Evolutionary conservation across 2,797 vertebrate genomes (phyloP), one percentile per base, ranked within the genome.

Genomic region (Anas bernieri): DNA sequence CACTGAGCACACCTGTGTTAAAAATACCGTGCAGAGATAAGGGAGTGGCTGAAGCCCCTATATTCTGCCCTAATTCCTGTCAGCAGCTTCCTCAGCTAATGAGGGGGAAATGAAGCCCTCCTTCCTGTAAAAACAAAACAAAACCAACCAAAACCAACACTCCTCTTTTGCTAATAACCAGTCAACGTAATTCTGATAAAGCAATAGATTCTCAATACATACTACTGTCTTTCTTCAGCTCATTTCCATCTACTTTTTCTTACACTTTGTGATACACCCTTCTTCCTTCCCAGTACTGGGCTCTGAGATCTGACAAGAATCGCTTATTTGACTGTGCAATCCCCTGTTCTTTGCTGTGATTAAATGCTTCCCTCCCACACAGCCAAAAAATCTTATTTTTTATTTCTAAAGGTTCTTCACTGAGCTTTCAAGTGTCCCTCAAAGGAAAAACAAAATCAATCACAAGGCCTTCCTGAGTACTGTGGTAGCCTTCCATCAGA

Each of bases 151-250:
- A 50, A 50, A 50, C 8, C 6, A 21, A 0, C 91, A 77, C 79
- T 89, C 92, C 75, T 93, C 68, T 90, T 88, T 77, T 78, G 88
- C 64, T 90, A 88, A 74, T 81, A 93, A 91, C 41, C 75, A 83
- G 80, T 84, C 90, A 81, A 78, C 20, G 64, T 23, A 63, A 92
- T 62, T 88, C 62, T 73, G 81, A 76, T 59, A 59, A 78, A 92
- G 45, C 43, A 83, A 91, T 52, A 83, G 69, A 67, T 74, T 91
- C 59, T 92, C 78, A 86, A 70, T 81, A 82, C 76, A 94, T 69
- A 62, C 63, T 82, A 63, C 39, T 84, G 68, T 88, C 73, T 88
- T 61, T 92, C 78, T 79, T 84, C 56, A 90, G 58, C 55, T 88
- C 18, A 83, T 83, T 93, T 83, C 84, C 75, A 83, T 76, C 91